These are phyloP conservation scores for Blastobasis adustella DNA, from an alignment of 2,888 invertebrate genomes.

Conservation along the genomic window DNA sequence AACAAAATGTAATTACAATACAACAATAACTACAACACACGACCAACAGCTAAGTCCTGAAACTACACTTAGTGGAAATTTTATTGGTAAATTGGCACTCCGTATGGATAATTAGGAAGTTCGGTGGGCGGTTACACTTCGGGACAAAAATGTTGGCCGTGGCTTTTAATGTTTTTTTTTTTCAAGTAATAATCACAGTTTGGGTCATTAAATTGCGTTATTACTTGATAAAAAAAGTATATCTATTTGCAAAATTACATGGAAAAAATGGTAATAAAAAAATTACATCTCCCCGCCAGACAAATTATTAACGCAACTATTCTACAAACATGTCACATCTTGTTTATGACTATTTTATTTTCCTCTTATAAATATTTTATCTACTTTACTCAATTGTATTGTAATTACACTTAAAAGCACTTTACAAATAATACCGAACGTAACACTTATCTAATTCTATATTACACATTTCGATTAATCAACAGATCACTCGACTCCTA, in stretches of 20 bases:
- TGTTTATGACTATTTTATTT: constrained; percentile 1
- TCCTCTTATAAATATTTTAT: neutral
- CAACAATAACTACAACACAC: constrained; percentile 29
- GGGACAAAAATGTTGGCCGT: constrained; percentile 26
- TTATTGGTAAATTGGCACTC: constrained; percentile 34
- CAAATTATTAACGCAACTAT: constrained; percentile 14
- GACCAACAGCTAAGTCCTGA: neutral
- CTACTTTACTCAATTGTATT: constrained; percentile 17
- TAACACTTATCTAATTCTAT: constrained; percentile 54
- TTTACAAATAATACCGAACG: constrained; percentile 37
- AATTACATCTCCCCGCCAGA: constrained; percentile 31
- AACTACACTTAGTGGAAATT: constrained; percentile 21
- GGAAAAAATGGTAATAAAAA: neutral
- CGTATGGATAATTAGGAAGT: constrained; percentile 14
- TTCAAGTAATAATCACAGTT: neutral
- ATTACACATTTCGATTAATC: constrained; percentile 36
- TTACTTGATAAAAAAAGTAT: too few species aligned
- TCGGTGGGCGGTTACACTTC: constrained; percentile 46
- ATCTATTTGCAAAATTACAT: too few species aligned
- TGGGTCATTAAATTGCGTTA: too few species aligned
- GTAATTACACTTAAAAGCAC: constrained; percentile 43
- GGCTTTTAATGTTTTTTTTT: constrained; percentile 8
- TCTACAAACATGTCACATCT: neutral
- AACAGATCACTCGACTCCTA: constrained; percentile 54
- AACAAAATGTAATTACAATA: constrained; percentile 56